Evolutionary conservation across 2,888 invertebrate species (phyloP).

Genomic region (Bellardia bayeri): DNA sequence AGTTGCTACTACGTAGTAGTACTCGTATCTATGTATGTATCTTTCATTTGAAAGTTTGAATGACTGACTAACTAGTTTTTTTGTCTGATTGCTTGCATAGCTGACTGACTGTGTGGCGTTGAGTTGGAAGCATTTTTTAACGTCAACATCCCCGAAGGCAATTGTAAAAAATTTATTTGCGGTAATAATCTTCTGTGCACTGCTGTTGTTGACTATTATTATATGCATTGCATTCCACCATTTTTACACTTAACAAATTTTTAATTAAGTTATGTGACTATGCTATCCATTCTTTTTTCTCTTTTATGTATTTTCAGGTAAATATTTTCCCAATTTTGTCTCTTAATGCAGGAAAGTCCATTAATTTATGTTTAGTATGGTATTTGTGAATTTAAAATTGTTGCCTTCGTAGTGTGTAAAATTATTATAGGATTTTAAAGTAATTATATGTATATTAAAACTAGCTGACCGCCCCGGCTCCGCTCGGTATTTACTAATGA

Average conservation of each 20-base stretch:
- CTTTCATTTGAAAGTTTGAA: constrained; percentile 1
- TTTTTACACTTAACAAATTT: constrained; percentile 46
- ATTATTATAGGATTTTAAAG: no score
- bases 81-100: no score
- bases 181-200: constrained; percentile 22
- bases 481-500: no score
- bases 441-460: neutral
- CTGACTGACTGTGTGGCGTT: constrained; percentile 22
- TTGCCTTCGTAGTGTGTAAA: neutral
- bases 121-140: constrained; percentile 35
- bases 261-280: constrained; percentile 15
- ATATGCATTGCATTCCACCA: neutral
- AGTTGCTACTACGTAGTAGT: neutral
- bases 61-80: neutral
- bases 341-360: neutral
- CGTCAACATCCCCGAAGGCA: constrained; percentile 33
- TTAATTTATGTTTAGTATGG: constrained; percentile 11
- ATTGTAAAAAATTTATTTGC: constrained; percentile 46
- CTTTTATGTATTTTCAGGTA: constrained; percentile 13
- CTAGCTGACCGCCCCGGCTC: no score
- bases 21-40: neutral
- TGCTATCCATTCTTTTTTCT: neutral
- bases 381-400: neutral
- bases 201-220: neutral
- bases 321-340: neutral